These are phyloP conservation scores for Agrotis ipsilon DNA, from an alignment of 2,888 invertebrate species.

Conservation along the genomic window DNA sequence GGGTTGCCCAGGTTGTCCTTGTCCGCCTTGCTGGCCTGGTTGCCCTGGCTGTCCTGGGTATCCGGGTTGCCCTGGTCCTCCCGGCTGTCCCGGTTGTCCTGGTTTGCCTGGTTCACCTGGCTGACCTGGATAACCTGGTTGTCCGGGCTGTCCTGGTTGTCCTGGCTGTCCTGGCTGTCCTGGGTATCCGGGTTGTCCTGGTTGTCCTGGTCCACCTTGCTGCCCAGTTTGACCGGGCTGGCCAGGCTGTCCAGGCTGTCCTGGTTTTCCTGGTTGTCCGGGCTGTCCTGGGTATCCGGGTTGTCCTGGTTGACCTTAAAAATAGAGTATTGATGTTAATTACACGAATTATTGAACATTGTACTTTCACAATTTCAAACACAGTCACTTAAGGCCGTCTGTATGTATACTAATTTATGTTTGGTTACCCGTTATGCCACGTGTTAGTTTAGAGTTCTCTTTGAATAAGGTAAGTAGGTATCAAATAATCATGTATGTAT, in stretches of 20 bases:
- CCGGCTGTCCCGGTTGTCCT: slow-evolving; percentile 10
- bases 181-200: background rate
- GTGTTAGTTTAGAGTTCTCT: too few species aligned
- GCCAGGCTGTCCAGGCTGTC: slow-evolving; percentile 10
- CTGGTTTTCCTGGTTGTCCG: slow-evolving; percentile 2
- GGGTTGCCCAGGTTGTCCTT: slow-evolving; percentile 14
- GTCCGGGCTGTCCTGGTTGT: slow-evolving; percentile 37
- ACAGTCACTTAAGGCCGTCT: too few species aligned
- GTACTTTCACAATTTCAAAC: too few species aligned
- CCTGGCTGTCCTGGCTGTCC: background rate
- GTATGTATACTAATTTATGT: too few species aligned
- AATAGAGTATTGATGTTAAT: too few species aligned
- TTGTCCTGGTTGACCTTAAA: too few species aligned
- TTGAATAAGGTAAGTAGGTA: too few species aligned
- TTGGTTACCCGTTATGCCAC: too few species aligned
- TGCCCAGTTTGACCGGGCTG: slow-evolving; percentile 14
- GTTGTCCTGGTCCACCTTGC: slow-evolving; percentile 21
- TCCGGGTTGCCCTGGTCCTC: slow-evolving; percentile 4
- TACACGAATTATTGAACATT: too few species aligned
- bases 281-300: slow-evolving; percentile 21
- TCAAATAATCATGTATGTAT: too few species aligned
- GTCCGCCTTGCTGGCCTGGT: slow-evolving; percentile 4
- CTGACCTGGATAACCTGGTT: slow-evolving; percentile 6
- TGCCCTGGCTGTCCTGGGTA: slow-evolving; percentile 45
- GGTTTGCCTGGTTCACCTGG: slow-evolving; percentile 14